Conservation (phyloP, 1,140 invertebrate genomes). For the Nylanderia fulva region DNA sequence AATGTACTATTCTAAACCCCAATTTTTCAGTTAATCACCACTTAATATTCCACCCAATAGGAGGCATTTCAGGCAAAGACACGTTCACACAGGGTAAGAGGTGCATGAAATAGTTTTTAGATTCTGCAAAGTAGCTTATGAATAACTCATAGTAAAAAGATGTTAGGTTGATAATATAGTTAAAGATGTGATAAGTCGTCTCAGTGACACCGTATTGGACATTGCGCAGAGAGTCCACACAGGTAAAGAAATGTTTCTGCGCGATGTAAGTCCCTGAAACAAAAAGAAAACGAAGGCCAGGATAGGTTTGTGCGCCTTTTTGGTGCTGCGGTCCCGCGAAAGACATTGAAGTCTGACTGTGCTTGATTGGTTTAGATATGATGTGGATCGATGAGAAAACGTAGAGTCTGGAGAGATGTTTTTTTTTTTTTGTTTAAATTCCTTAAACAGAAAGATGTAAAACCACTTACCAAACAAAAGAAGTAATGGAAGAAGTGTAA, state of each 20-base stretch:
- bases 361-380: conserved; percentile 21
- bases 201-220: conserved; percentile 80
- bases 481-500: conserved; percentile 78
- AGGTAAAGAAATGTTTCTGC: conserved; percentile 81
- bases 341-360: conserved; percentile 50
- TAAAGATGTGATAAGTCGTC: conserved; percentile 80
- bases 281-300: conserved; percentile 82
- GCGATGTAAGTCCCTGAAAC: conserved; percentile 85
- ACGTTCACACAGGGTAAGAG: conserved; percentile 76
- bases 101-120: conserved; percentile 77
- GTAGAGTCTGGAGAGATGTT: conserved; percentile 13
- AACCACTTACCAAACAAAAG: conserved; percentile 79
- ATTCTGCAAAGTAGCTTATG: conserved; percentile 78
- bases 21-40: conserved; percentile 69
- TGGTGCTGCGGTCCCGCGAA: conserved; percentile 53
- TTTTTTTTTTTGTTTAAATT: conserved; percentile 7
- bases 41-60: conserved; percentile 78
- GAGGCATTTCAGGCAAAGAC: conserved; percentile 76
- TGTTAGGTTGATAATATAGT: conserved; percentile 76
- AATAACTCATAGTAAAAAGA: conserved; percentile 78
- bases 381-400: conserved; percentile 49
- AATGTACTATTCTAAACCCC: conserved; percentile 14
- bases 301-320: conserved; percentile 75
- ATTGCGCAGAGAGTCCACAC: conserved; percentile 82
- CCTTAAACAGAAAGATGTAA: conserved; percentile 11